Conservation (phyloP, 2,113 vertebrate genomes). For the Pycnonotus jocosus region DNA sequence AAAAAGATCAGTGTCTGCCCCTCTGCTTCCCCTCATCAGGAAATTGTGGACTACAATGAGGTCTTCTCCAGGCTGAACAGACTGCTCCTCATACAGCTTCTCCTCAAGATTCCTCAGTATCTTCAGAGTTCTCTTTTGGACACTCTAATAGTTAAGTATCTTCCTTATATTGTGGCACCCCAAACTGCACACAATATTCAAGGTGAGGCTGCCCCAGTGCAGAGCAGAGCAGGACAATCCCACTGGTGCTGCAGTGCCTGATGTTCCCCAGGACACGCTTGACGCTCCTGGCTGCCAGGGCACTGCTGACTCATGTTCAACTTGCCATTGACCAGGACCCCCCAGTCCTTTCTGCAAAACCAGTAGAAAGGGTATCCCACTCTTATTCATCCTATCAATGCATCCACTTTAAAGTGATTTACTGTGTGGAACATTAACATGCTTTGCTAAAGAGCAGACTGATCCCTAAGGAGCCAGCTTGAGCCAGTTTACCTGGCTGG, state of each 20-base stretch:
- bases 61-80: not conserved
- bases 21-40: not conserved
- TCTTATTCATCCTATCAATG: rapidly evolving
- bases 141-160: not conserved
- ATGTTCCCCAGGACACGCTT: rapidly evolving
- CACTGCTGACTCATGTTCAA: not conserved
- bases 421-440: rapidly evolving
- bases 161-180: not conserved
- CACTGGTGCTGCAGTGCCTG: not conserved
- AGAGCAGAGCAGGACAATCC: not conserved
- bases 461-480: rapidly evolving
- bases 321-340: rapidly evolving
- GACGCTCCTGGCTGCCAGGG: not conserved
- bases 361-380: rapidly evolving
- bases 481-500: not conserved
- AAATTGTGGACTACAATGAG: not conserved
- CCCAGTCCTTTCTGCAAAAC: not conserved
- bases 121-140: not conserved
- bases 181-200: too few relatives aligned
- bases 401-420: rapidly evolving
- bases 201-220: rapidly evolving
- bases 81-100: rapidly evolving
- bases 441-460: not conserved
- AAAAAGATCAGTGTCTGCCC: not conserved
- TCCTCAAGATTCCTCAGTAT: not conserved